Conservation (phyloP, 2,888 invertebrate species). For the Galeopsomyia nigrocyanea region DNA sequence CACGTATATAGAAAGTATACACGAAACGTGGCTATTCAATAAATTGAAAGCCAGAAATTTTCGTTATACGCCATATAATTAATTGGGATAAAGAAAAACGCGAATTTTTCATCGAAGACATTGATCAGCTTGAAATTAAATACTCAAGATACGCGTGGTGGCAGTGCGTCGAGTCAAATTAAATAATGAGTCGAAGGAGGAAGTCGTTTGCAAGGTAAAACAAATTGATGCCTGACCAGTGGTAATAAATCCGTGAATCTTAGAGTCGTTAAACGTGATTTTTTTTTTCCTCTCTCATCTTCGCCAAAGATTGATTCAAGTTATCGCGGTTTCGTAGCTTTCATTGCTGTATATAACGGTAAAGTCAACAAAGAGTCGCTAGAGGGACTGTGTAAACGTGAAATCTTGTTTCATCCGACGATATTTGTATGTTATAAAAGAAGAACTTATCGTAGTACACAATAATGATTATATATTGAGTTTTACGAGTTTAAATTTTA, state of each 20-base stretch:
- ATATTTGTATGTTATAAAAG: neutral
- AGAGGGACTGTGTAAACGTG: neutral
- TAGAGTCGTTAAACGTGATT: conserved; percentile 9
- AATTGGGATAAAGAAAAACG: conserved; percentile 24
- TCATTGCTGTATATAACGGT: neutral
- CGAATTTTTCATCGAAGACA: neutral
- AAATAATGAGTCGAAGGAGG: neutral
- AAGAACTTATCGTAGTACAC: neutral
- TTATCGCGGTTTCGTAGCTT: neutral
- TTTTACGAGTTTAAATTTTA: no score
- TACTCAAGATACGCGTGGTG: neutral
- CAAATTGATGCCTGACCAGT: conserved; percentile 3
- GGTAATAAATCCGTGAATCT: conserved; percentile 17
- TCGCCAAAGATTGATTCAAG: conserved; percentile 8
- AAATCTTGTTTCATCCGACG: neutral
- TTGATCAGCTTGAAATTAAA: conserved; percentile 16
- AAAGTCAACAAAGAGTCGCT: neutral
- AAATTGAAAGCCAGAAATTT: no score
- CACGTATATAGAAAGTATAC: no score
- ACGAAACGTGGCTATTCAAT: no score
- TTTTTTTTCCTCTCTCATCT: conserved; percentile 17
- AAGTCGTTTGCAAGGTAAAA: conserved; percentile 12
- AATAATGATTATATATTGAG: conserved; percentile 8
- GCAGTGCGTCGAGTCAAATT: neutral
- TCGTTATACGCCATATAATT: neutral